Evolutionary conservation across 2,797 vertebrate species (phyloP), one percentile per base, ranked within the genome.

Genomic region (Alfaro cultratus): DNA sequence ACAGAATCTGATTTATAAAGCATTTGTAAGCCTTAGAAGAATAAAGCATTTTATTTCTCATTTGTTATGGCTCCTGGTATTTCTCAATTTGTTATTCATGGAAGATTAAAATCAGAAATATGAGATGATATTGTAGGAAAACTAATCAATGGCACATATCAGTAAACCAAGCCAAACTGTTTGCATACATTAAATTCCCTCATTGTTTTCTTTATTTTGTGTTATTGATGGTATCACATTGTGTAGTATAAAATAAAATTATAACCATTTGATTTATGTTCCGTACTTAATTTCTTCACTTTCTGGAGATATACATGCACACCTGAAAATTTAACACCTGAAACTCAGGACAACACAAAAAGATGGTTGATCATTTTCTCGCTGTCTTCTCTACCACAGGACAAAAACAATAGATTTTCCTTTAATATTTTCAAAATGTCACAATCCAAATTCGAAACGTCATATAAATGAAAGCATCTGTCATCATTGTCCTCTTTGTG

Each of bases 361-460:
- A 29, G 13, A n/a, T n/a, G 39, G 21, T n/a, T 43, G 26, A 7
- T 21, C 5, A 16, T 26, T 12, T n/a, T 45, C 41, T 71, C 13
- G 13, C 41, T 15, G 12, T 3, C 26, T 45, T 71, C 26, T 71
- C 41, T 31, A 45, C 43, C 15, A 71, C 12, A 45, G 41, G 43
- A n/a, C 5, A 29, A 46, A 29, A 70, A 46, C 13, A 16, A 8
- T 39, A 9, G 8, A 41, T 16, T 26, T 16, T 29, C 68, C 68
- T 46, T 29, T 16, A 39, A 26, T 26, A 62, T 68, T 76, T 49
- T 23, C 36, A 43, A 75, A 75, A 51, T 77, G 31, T 73, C 70
- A 67, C 62, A 75, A 55, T 23, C 45, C 7, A 74, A 18, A 64
- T 51, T 72, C 76, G 21, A 26, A 76, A 49, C 51, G 41, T 75